Percentiles rank a stretch among this genome's conserved stretches.
phyloP scores from a whole-genome alignment of 1,140 invertebrate species.

The Euura saliciscinereae region DNA sequence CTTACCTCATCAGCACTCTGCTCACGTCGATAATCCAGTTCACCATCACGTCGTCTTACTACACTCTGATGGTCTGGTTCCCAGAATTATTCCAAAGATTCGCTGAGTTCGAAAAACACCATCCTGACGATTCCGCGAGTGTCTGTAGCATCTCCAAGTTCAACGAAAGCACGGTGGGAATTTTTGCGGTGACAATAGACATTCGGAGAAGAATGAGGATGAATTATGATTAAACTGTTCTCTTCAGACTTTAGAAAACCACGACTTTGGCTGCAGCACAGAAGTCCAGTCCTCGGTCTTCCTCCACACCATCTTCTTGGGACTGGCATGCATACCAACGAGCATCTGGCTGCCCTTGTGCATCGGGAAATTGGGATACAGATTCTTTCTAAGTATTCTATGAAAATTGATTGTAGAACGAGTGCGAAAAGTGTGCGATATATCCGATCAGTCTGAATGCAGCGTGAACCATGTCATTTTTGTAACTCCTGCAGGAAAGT shows the following conservation, averaged over 20 bases:
- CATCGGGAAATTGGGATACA: slow-evolving; percentile 50
- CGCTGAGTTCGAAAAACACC: slow-evolving; percentile 42
- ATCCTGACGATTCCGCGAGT: slow-evolving; percentile 42
- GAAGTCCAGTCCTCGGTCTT: slow-evolving; percentile 46
- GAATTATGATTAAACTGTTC: slow-evolving; percentile 10
- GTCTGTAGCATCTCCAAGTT: slow-evolving; percentile 46
- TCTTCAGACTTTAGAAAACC: neutral
- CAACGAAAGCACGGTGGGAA: neutral
- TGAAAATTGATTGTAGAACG: too few relatives aligned
- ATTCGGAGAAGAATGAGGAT: slow-evolving; percentile 12
- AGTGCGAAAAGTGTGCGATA: too few relatives aligned
- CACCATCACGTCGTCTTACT: slow-evolving; percentile 48
- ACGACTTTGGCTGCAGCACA: slow-evolving; percentile 29
- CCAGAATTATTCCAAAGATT: slow-evolving; percentile 59
- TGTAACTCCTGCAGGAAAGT: too few relatives aligned
- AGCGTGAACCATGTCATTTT: too few relatives aligned
- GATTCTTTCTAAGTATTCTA: slow-evolving; percentile 45
- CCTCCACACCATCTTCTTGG: slow-evolving; percentile 48
- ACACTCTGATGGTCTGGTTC: slow-evolving; percentile 61
- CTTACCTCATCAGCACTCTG: slow-evolving; percentile 35
- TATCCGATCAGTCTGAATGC: too few relatives aligned
- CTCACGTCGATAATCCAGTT: slow-evolving; percentile 34
- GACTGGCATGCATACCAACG: slow-evolving; percentile 49
- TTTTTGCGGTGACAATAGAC: neutral
- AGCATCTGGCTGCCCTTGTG: slow-evolving; percentile 49